Evolutionary conservation across 30 jellyfish, hydroid and myxozoan species (phyloP).

Genomic region (Clytia hemisphaerica): DNA sequence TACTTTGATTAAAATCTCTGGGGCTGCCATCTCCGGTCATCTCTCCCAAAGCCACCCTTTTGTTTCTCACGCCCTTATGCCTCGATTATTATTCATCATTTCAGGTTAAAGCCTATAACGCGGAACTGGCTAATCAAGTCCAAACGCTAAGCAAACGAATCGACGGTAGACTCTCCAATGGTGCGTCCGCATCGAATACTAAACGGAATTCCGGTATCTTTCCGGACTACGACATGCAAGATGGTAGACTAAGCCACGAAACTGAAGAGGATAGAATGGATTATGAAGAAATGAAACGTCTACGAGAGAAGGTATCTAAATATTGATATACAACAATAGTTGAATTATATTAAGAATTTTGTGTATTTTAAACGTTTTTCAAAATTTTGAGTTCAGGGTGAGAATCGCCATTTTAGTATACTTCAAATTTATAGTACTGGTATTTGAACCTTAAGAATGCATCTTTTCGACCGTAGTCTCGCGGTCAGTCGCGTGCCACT

Average conservation of each 20-base stretch:
- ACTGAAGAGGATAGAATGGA: not conserved
- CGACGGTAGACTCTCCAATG: slow-evolving; percentile 57
- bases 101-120: slow-evolving; percentile 60
- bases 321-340: not conserved
- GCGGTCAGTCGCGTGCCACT: too few species aligned
- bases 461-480: too few species aligned
- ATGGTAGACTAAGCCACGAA: not conserved
- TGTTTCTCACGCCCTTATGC: not conserved
- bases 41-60: not conserved
- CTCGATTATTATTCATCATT: not conserved
- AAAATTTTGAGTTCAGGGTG: too few species aligned
- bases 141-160: slow-evolving; percentile 75
- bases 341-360: not conserved
- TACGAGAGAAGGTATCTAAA: slow-evolving; percentile 30
- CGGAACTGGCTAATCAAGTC: slow-evolving; percentile 84
- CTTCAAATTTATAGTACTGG: too few species aligned
- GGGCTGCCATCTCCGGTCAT: too few species aligned
- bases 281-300: slow-evolving; percentile 2
- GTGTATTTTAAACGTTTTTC: not conserved
- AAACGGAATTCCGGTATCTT: slow-evolving; percentile 5
- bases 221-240: slow-evolving; percentile 32
- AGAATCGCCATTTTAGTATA: too few species aligned
- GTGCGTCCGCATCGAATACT: slow-evolving; percentile 14
- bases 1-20: too few species aligned
- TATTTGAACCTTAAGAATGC: too few species aligned